phyloP scores from a whole-genome alignment of 2,888 invertebrate species.

The Trissolcus brochymenae region DNA sequence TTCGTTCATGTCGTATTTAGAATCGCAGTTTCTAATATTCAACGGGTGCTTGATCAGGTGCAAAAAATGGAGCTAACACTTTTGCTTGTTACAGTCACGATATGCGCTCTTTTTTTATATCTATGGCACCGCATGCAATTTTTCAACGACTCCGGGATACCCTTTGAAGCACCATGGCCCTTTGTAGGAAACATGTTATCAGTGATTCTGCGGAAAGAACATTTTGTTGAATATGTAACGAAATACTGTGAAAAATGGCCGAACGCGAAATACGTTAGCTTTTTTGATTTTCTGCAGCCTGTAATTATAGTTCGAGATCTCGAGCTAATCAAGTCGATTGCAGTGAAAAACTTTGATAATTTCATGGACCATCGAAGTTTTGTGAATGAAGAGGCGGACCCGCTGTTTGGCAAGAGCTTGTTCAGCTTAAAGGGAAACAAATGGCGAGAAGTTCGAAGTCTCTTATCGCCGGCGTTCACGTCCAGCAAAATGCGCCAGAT shows the following conservation, averaged over 20 bases:
- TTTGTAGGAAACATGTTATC: conserved; percentile 20
- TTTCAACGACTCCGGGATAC: conserved; percentile 9
- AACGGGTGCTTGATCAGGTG: background rate
- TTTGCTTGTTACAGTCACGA: background rate
- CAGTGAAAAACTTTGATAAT: conserved; percentile 9
- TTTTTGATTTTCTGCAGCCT: conserved; percentile 63
- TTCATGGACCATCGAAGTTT: conserved; percentile 57
- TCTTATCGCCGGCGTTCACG: conserved; percentile 65
- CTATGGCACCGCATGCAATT: background rate
- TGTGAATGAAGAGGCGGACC: conserved; percentile 49
- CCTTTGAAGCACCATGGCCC: conserved; percentile 7
- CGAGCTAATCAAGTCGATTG: conserved; percentile 64
- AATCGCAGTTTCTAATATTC: too few relatives aligned
- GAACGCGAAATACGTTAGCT: conserved; percentile 59
- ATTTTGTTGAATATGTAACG: conserved; percentile 6
- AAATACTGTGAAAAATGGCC: conserved; percentile 44
- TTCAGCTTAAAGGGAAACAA: conserved; percentile 71
- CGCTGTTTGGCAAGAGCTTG: conserved; percentile 34
- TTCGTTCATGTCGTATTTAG: too few relatives aligned
- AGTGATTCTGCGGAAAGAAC: conserved; percentile 1
- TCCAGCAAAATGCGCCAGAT: conserved; percentile 79
- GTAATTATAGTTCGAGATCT: conserved; percentile 64
- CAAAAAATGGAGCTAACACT: background rate
- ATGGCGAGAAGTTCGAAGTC: conserved; percentile 78
- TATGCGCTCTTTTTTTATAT: background rate